Percentiles rank a stretch among this genome's conserved stretches.
Conservation (phyloP, 2,113 vertebrate species). For the Notothenia coriiceps region DNA sequence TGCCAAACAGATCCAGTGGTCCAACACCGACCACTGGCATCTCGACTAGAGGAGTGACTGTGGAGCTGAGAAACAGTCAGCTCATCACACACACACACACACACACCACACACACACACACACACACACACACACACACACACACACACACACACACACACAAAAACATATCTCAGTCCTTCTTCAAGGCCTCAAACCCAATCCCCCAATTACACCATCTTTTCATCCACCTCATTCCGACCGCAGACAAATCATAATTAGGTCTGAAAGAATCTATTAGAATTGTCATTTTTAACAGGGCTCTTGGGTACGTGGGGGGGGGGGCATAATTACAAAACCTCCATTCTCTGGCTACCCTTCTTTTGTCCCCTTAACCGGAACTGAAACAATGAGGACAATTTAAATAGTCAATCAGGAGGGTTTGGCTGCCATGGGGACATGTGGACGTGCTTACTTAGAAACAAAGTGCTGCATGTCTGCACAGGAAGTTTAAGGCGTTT, state of each 20-base stretch:
- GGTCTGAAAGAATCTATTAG: conserved; percentile 83
- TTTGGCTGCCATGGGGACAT: conserved; percentile 57
- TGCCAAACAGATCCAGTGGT: conserved; percentile 21
- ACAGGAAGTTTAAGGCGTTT: conserved; percentile 7
- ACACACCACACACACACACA: background rate
- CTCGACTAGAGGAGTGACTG: background rate
- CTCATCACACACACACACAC: background rate
- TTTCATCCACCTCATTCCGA: conserved; percentile 77
- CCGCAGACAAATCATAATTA: conserved; percentile 84
- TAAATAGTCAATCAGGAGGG: conserved; percentile 73
- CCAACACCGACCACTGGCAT: conserved; percentile 23
- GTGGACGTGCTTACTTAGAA: conserved; percentile 47
- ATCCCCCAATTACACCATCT: conserved; percentile 78
- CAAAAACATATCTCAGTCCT: conserved; percentile 58
- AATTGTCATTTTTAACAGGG: conserved; percentile 81
- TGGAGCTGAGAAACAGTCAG: conserved; percentile 21
- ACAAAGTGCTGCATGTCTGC: conserved; percentile 21
- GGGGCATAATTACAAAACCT: conserved; percentile 77
- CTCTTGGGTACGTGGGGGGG: conserved; percentile 40
- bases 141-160: too few species aligned
- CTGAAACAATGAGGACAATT: conserved; percentile 78
- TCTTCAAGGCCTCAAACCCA: conserved; percentile 59
- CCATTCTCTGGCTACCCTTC: conserved; percentile 65
- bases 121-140: background rate
- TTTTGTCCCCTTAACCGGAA: conserved; percentile 75